phyloP scores from a whole-genome alignment of 2,113 vertebrate genomes.

The Seriola quinqueradiata region DNA sequence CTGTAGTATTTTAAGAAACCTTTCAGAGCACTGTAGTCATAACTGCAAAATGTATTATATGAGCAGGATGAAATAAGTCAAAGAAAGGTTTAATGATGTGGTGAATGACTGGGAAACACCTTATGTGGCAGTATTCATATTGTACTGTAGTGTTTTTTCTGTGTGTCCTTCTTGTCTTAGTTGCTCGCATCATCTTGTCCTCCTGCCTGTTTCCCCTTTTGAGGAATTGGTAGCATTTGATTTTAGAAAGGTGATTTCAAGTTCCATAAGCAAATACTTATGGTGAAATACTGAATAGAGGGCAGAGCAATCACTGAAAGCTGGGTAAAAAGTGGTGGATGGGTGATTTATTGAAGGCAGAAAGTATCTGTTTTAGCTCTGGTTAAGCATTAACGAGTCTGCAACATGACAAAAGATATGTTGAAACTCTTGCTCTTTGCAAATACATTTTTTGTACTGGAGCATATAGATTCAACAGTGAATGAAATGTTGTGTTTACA shows the following conservation, averaged over 20 bases:
- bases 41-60: background rate
- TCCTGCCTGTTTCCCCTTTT: conserved; percentile 32
- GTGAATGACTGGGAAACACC: background rate
- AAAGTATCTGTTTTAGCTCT: conserved; percentile 58
- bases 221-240: conserved; percentile 63
- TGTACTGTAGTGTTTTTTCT: background rate
- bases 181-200: conserved; percentile 28
- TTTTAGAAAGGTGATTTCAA: conserved; percentile 59
- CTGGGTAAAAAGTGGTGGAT: conserved; percentile 1
- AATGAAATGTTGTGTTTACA: conserved; percentile 45
- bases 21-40: background rate
- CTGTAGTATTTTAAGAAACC: background rate
- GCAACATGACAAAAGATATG: conserved; percentile 57
- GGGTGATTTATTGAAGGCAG: conserved; percentile 61
- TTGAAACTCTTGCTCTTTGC: conserved; percentile 45
- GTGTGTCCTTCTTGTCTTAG: background rate
- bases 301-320: conserved; percentile 51
- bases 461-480: conserved; percentile 38
- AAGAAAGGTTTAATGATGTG: background rate
- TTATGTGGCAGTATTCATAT: background rate
- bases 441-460: conserved; percentile 12
- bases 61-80: background rate
- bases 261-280: conserved; percentile 54
- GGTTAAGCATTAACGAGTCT: conserved; percentile 72
- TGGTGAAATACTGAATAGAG: conserved; percentile 41